Conservation (phyloP, 1,140 invertebrate species). For the Zaprionus africanus region DNA sequence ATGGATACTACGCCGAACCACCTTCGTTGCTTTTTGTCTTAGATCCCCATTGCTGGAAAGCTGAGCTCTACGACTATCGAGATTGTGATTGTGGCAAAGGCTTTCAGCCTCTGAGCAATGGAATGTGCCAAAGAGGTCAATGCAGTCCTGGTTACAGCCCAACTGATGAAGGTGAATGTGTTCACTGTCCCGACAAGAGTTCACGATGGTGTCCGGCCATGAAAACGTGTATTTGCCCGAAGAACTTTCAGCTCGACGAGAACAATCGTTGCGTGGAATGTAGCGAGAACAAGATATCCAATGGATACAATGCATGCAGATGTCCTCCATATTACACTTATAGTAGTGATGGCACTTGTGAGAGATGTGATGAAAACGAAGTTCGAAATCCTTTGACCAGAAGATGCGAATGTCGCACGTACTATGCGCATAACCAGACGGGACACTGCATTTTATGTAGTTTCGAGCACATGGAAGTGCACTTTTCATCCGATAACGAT, state of each 20-base stretch:
- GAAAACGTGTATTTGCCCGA: background rate
- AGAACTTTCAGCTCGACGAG: background rate
- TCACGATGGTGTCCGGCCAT: background rate
- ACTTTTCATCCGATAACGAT: background rate
- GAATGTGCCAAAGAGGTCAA: background rate
- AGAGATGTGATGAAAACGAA: background rate
- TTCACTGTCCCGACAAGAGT: slow-evolving; percentile 2
- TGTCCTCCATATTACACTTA: background rate
- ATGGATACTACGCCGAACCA: background rate
- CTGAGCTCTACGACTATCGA: background rate
- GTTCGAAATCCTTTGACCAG: background rate
- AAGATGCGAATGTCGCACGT: background rate
- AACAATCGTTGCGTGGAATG: background rate
- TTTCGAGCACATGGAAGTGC: background rate
- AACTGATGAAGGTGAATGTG: background rate
- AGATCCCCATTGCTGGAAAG: background rate
- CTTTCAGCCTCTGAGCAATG: background rate
- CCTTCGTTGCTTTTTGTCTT: background rate
- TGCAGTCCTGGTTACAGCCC: background rate
- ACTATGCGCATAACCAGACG: background rate
- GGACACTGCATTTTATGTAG: background rate
- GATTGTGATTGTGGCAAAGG: background rate
- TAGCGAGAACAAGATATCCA: background rate
- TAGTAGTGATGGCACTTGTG: background rate
- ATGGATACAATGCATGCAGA: background rate